These are phyloP conservation scores for Tapera naevia DNA, from an alignment of 2,797 vertebrate species.

Conservation along the genomic window DNA sequence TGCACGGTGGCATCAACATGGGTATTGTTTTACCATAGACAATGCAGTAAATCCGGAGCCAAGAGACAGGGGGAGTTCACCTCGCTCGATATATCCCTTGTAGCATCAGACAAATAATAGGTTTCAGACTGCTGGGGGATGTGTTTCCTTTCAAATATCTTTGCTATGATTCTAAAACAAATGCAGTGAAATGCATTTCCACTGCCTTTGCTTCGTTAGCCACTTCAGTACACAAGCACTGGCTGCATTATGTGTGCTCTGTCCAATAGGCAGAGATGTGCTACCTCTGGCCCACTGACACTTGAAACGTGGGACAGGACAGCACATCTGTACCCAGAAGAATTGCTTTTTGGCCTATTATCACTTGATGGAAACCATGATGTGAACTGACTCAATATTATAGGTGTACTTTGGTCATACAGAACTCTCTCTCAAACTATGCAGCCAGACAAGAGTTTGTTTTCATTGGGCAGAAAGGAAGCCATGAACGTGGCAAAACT, in stretches of 20 bases:
- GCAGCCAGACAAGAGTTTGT: neutral
- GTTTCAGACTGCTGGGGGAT: neutral
- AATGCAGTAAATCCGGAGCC: neutral
- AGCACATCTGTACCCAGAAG: neutral
- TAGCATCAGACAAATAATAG: neutral
- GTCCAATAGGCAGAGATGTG: neutral
- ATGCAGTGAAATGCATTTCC: neutral
- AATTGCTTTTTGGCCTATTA: neutral
- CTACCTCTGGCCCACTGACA: neutral
- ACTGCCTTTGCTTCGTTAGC: neutral
- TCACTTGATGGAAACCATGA: rapidly evolving
- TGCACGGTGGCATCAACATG: neutral
- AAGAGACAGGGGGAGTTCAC: neutral
- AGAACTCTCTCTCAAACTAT: neutral
- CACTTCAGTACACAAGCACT: neutral
- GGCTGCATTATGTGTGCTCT: neutral
- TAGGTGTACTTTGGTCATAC: neutral
- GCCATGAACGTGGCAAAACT: rapidly evolving
- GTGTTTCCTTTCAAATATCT: neutral
- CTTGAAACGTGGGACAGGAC: neutral
- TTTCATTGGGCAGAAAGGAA: neutral
- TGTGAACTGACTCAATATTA: rapidly evolving
- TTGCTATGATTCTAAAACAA: neutral
- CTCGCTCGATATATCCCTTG: neutral
- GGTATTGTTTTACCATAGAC: neutral